Evolutionary conservation across 2,113 vertebrate genomes (phyloP).

Genomic region (Trichomycterus rosablanca): DNA sequence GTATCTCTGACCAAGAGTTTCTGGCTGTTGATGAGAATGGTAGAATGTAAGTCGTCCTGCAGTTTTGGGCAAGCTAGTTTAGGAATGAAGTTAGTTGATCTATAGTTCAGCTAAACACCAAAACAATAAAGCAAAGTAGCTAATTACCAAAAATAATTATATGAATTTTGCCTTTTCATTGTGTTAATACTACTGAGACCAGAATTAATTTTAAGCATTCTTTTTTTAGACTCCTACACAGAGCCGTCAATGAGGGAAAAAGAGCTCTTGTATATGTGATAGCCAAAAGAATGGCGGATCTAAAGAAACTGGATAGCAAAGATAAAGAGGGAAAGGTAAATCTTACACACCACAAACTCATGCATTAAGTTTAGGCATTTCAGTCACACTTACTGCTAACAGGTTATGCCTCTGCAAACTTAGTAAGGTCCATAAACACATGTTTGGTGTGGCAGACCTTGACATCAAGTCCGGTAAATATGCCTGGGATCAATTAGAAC

Average conservation of each 20-base stretch:
- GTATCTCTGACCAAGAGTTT: conserved; percentile 54
- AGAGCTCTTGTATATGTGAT: conserved; percentile 69
- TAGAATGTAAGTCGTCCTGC: conserved; percentile 59
- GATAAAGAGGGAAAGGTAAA: conserved; percentile 72
- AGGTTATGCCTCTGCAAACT: too few species aligned
- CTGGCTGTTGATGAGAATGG: conserved; percentile 60
- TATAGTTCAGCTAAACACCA: too few species aligned
- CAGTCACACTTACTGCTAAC: too few species aligned
- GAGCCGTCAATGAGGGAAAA: conserved; percentile 67
- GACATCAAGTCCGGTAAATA: too few species aligned
- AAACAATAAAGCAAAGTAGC: too few species aligned
- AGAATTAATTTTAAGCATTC: not conserved
- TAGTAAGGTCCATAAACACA: too few species aligned
- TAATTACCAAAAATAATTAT: not conserved
- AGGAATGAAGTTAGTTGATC: too few species aligned
- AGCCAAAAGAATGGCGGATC: conserved; percentile 63
- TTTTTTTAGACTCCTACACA: conserved; percentile 68
- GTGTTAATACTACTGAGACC: not conserved
- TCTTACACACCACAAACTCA: not conserved
- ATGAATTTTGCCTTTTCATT: too few species aligned
- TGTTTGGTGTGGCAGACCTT: too few species aligned
- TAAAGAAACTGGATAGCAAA: conserved; percentile 69
- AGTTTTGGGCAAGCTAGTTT: too few species aligned
- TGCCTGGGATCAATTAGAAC: too few species aligned
- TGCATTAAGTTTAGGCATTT: too few species aligned